A percentile compares a stretch with the other conserved stretches of the same genome.
These are phyloP conservation scores for Trichopoda pennipes DNA, from an alignment of 2,888 invertebrate species.

Conservation along the genomic window DNA sequence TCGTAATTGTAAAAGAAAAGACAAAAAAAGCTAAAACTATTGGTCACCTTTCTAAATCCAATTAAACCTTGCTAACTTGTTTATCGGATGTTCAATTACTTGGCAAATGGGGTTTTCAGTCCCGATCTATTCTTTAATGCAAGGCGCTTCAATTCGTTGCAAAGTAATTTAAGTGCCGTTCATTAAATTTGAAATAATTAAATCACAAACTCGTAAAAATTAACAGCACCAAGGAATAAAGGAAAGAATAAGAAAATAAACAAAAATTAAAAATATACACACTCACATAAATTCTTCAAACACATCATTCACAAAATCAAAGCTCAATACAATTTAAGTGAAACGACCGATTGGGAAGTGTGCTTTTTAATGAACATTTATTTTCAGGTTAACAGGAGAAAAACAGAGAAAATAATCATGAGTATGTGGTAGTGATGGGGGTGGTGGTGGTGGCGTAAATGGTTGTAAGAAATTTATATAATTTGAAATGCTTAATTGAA, in stretches of 20 bases:
- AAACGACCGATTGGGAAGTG: constrained; percentile 68
- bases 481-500: constrained; percentile 78
- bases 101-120: too few species aligned
- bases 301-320: constrained; percentile 29
- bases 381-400: constrained; percentile 60
- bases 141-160: too few species aligned
- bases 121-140: too few species aligned
- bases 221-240: constrained; percentile 20
- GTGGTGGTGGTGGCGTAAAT: constrained; percentile 1
- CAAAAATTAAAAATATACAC: constrained; percentile 31
- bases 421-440: too few species aligned
- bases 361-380: constrained; percentile 70
- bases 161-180: neutral
- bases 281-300: neutral
- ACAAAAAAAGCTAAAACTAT: too few species aligned
- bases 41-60: too few species aligned
- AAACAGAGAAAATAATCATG: neutral
- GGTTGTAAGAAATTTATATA: constrained; percentile 70
- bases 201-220: constrained; percentile 64
- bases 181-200: constrained; percentile 29
- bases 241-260: constrained; percentile 45
- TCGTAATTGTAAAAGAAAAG: too few species aligned
- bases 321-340: constrained; percentile 35
- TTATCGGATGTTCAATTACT: too few species aligned
- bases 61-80: too few species aligned